phyloP scores from a whole-genome alignment of 1,140 invertebrate genomes.

The Daktulosphaira vitifoliae region DNA sequence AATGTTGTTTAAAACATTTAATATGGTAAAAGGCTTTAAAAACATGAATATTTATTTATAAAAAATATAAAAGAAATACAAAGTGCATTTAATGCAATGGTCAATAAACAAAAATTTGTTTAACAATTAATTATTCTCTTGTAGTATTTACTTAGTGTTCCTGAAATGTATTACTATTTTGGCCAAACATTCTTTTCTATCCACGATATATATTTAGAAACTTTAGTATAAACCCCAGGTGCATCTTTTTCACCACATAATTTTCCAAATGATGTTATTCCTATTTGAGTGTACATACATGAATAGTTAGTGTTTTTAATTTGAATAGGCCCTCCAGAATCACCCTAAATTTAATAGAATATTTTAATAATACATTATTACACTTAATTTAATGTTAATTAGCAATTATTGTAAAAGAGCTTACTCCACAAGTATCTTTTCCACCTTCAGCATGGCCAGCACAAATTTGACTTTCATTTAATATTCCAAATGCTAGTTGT shows the following conservation, averaged over 20 bases:
- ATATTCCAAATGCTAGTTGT: not conserved
- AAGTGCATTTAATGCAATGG: too few relatives aligned
- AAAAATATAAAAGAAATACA: too few relatives aligned
- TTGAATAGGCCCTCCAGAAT: constrained; percentile 55
- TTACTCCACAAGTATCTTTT: constrained; percentile 8
- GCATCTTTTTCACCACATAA: constrained; percentile 48
- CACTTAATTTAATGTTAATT: too few relatives aligned
- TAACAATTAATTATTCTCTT: too few relatives aligned
- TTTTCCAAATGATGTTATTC: constrained; percentile 55
- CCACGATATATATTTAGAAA: constrained; percentile 58
- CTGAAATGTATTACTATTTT: too few relatives aligned
- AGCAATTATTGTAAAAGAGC: too few relatives aligned
- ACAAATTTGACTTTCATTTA: constrained; percentile 7
- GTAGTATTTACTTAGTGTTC: too few relatives aligned
- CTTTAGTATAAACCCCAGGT: constrained; percentile 59
- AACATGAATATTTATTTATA: too few relatives aligned
- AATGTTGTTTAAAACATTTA: too few relatives aligned
- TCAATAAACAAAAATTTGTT: too few relatives aligned
- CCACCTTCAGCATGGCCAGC: not conserved
- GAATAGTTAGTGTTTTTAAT: constrained; percentile 42
- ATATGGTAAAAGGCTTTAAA: too few relatives aligned
- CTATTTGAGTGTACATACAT: constrained; percentile 49
- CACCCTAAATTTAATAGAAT: constrained; percentile 46
- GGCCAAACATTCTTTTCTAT: constrained; percentile 54
- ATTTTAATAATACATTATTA: too few relatives aligned